Evolutionary conservation across 2,888 invertebrate species (phyloP).

Genomic region (Marronus borbonicus): DNA sequence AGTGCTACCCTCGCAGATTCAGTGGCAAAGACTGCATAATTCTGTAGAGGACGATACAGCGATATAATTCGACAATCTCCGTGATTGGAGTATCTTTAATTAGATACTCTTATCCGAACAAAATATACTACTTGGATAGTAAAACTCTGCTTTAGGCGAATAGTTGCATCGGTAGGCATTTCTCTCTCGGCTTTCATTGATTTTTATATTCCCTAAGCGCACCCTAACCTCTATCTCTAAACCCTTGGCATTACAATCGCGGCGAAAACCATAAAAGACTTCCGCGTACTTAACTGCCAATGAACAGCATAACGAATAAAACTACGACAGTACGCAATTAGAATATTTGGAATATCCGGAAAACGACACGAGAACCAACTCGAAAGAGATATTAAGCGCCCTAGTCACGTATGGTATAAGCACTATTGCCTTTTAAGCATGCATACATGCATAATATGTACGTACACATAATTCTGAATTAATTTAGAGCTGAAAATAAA

Average conservation of each 20-base stretch:
- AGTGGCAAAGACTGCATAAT: too few relatives aligned
- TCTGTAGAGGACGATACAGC: too few relatives aligned
- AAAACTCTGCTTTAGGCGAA: too few relatives aligned
- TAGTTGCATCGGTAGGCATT: too few relatives aligned
- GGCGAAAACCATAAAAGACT: not conserved
- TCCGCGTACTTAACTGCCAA: conserved; percentile 12
- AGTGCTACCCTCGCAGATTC: too few relatives aligned
- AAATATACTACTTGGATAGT: too few relatives aligned
- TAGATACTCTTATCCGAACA: too few relatives aligned
- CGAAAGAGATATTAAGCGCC: conserved; percentile 1
- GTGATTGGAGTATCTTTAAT: too few relatives aligned
- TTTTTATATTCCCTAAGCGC: too few relatives aligned
- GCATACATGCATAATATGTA: conserved; percentile 20
- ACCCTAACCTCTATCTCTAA: too few relatives aligned
- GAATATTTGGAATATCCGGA: conserved; percentile 21
- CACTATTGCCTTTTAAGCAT: conserved; percentile 29
- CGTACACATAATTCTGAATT: conserved; percentile 26
- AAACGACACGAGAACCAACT: conserved; percentile 4
- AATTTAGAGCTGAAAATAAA: conserved; percentile 32
- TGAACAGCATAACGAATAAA: conserved; percentile 14
- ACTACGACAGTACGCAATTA: not conserved
- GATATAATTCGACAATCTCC: too few relatives aligned
- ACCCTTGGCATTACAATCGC: not conserved
- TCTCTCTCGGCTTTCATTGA: too few relatives aligned
- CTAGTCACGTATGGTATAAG: conserved; percentile 28